Base-by-base conservation (phyloP, 2,888 invertebrate species). In the Lepetodrilus schrolli region DNA sequence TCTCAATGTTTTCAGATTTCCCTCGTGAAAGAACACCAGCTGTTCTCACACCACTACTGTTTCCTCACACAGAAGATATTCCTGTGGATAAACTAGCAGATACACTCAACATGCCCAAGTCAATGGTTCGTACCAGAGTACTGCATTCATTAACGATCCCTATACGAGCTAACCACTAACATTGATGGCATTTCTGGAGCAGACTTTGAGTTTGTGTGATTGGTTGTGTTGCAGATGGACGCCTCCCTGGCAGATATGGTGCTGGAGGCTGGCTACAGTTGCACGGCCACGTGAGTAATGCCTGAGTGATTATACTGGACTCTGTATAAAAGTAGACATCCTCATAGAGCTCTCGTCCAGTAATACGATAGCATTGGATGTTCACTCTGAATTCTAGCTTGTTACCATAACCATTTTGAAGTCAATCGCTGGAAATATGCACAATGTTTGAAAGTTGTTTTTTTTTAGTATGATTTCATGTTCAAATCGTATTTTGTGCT, bases 261-360 rank as follows among this genome's bases (percentile, higher is more conserved):
- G 86, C 93, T 95, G 90, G 98, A 99, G 92, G 93, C 98, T 88
- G 97, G 98, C 72, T 97, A 96, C 91, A 93, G 94, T 82, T 97
- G 97, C 90, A 98, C 97, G 73, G 92, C 94, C 71, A 90, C 83
- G 90, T 90, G 83, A 77, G 79, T 37, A 21, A 50, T 20, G 38
- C 37, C 20, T 36, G n/a, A n/a, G n/a, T n/a, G n/a, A n/a, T n/a
- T n/a, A n/a, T n/a, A n/a, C n/a, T n/a, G n/a, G n/a, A n/a, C n/a
- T n/a, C n/a, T n/a, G n/a, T n/a, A n/a, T n/a, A n/a, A n/a, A n/a
- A n/a, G n/a, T n/a, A n/a, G n/a, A n/a, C n/a, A n/a, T n/a, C n/a
- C n/a, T n/a, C n/a, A n/a, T n/a, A n/a, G n/a, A n/a, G n/a, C n/a
- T n/a, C n/a, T n/a, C n/a, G n/a, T n/a, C n/a, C n/a, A n/a, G n/a